Evolutionary conservation across 1,140 invertebrate species (phyloP).

Genomic region (Neocloeon triangulifer): DNA sequence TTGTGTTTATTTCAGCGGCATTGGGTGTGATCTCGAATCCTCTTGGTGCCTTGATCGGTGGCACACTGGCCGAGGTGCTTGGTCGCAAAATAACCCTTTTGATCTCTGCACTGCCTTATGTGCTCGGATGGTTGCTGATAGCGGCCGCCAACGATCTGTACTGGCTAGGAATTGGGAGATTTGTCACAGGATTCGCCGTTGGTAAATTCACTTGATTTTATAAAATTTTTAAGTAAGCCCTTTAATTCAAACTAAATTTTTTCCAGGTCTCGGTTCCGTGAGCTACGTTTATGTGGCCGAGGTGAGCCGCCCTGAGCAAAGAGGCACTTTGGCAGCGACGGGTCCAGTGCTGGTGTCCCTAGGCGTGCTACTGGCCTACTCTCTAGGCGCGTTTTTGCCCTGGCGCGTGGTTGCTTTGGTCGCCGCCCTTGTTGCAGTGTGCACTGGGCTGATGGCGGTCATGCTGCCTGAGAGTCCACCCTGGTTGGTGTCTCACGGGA

Average conservation of each 20-base stretch:
- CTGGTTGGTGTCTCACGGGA: slow-evolving; percentile 30
- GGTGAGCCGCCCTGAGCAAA: slow-evolving; percentile 18
- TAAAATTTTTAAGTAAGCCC: no score
- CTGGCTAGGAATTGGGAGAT: slow-evolving; percentile 38
- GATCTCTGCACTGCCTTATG: slow-evolving; percentile 43
- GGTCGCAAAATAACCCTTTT: slow-evolving; percentile 48
- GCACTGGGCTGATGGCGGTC: slow-evolving; percentile 28
- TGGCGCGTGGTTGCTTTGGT: slow-evolving; percentile 17
- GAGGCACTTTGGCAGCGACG: slow-evolving; percentile 28
- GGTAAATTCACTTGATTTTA: no score
- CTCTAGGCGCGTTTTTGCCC: slow-evolving; percentile 17
- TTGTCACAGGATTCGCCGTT: slow-evolving; percentile 47
- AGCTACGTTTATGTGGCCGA: slow-evolving; percentile 17
- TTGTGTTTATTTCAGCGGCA: slow-evolving; percentile 28
- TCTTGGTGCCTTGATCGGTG: slow-evolving; percentile 38
- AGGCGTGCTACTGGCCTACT: slow-evolving; percentile 24
- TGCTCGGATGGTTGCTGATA: slow-evolving; percentile 51
- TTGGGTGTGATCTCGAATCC: slow-evolving; percentile 49
- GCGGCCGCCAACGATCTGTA: slow-evolving; percentile 30
- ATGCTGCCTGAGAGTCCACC: slow-evolving; percentile 44
- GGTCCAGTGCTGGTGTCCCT: slow-evolving; percentile 26
- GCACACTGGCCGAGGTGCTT: slow-evolving; percentile 36
- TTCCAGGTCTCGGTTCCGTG: slow-evolving; percentile 15
- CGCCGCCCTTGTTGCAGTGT: slow-evolving; percentile 25
- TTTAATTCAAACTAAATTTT: background rate